Conservation (phyloP, 2,888 invertebrate species). For the Oxystoma pomonae region DNA sequence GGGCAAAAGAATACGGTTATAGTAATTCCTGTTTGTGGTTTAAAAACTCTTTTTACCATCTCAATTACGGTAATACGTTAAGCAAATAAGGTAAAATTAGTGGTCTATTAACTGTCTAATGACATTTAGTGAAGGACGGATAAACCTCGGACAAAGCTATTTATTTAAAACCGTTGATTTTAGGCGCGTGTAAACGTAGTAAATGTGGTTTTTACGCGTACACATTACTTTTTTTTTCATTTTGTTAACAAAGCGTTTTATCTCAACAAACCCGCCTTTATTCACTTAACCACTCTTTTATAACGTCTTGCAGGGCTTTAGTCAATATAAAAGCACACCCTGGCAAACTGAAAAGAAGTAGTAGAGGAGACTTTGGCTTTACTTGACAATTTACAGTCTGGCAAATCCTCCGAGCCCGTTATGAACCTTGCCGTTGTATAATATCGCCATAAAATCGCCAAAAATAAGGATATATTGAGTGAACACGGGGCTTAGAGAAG, state of each 20-base stretch:
- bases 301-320: not conserved
- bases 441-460: conserved; percentile 51
- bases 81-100: too few species aligned
- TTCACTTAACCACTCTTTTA: not conserved
- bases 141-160: too few species aligned
- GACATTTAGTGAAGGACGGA: too few species aligned
- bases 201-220: too few species aligned
- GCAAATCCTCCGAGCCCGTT: conserved; percentile 44
- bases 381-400: conserved; percentile 41
- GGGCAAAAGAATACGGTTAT: too few species aligned
- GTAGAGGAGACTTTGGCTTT: not conserved
- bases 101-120: too few species aligned
- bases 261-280: not conserved
- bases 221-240: not conserved
- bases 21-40: too few species aligned
- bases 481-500: conserved; percentile 42
- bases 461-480: conserved; percentile 52
- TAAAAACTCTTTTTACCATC: too few species aligned
- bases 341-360: not conserved
- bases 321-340: not conserved
- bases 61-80: too few species aligned
- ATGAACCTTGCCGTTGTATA: conserved; percentile 49
- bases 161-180: too few species aligned
- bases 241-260: not conserved
- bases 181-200: too few species aligned